Conservation (phyloP, 2,888 invertebrate species). For the Catocala nupta region DNA sequence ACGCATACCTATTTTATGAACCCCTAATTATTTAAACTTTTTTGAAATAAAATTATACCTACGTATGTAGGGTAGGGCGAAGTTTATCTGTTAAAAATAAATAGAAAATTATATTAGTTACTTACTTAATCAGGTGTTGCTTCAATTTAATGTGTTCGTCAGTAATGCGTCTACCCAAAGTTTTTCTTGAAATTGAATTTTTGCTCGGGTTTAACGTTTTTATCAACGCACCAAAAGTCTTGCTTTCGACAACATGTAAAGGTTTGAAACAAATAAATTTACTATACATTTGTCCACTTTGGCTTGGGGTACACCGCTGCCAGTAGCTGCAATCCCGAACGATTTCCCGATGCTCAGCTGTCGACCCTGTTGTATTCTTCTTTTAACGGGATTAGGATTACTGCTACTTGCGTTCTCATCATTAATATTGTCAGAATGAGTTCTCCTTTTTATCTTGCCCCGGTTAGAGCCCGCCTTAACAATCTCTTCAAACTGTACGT, state of each 20-base stretch:
- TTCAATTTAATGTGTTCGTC: conserved; percentile 31
- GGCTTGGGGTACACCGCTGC: conserved; percentile 45
- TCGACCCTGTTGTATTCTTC: conserved; percentile 20
- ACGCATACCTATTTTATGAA: no score
- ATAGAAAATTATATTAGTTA: conserved; percentile 1
- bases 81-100: conserved; percentile 21
- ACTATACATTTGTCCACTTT: conserved; percentile 26
- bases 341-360: conserved; percentile 41
- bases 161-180: conserved; percentile 21
- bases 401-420: conserved; percentile 28
- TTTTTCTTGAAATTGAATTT: conserved; percentile 32
- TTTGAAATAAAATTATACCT: background rate
- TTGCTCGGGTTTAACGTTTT: conserved; percentile 42
- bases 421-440: conserved; percentile 21
- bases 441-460: conserved; percentile 35
- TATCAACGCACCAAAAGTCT: conserved; percentile 42
- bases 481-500: conserved; percentile 28
- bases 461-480: conserved; percentile 30
- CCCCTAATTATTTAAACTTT: background rate
- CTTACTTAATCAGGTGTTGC: conserved; percentile 20
- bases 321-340: conserved; percentile 45
- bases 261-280: conserved; percentile 32
- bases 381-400: conserved; percentile 35
- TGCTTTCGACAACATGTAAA: conserved; percentile 43
- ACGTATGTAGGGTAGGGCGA: conserved; percentile 14